These are phyloP conservation scores for Notiomystis cincta DNA, from an alignment of 2,113 vertebrate genomes.

Conservation along the genomic window DNA sequence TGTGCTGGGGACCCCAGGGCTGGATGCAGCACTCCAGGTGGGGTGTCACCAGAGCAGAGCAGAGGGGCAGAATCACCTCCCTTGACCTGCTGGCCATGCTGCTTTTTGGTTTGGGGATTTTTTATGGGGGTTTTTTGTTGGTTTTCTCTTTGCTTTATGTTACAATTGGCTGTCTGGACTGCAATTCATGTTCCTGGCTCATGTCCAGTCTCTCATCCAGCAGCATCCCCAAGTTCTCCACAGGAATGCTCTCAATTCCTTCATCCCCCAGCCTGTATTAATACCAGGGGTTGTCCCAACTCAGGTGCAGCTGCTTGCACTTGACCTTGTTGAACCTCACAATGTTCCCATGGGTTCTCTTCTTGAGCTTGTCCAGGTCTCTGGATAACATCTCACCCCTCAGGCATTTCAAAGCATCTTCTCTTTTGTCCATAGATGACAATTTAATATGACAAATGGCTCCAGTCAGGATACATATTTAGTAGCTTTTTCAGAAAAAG, in stretches of 20 bases:
- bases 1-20: background rate
- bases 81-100: background rate
- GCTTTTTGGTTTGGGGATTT: background rate
- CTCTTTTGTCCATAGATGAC: background rate
- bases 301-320: background rate
- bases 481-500: background rate
- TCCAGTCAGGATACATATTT: background rate
- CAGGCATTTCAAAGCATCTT: background rate
- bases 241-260: background rate
- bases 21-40: background rate
- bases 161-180: background rate
- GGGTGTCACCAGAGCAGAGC: background rate
- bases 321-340: background rate
- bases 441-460: background rate
- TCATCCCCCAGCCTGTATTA: background rate
- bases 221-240: background rate
- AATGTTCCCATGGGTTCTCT: background rate
- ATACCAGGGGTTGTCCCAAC: background rate
- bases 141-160: background rate
- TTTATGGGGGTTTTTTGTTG: background rate
- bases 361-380: background rate
- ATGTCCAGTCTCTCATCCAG: background rate
- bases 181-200: accelerated
- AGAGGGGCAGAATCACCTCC: background rate
- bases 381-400: background rate